Base-by-base conservation (phyloP, 2,113 vertebrate species). In the Ciconia stormi region DNA sequence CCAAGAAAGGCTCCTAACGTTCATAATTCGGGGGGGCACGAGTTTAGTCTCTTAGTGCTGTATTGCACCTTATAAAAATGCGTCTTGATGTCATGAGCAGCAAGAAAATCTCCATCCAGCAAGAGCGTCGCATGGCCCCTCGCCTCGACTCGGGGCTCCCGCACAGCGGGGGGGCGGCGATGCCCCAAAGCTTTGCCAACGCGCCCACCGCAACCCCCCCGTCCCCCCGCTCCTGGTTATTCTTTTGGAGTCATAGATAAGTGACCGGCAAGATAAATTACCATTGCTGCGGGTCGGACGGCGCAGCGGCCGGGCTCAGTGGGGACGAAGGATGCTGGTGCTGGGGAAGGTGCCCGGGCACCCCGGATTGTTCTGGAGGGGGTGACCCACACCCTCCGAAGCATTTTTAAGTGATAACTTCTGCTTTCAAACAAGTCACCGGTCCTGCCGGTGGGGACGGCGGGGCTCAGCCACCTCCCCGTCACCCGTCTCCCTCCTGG, bases 401-500 rank as follows among this genome's bases (percentile, higher is more conserved):
- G 69, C 0, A 0, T 46, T 92, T 94, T 79, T 58, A 93, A 95
- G 89, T 95, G 32, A 11, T 63, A 59, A 89, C 47, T 92, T 95
- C 92, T 89, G 72, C 59, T 76, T 91, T 95, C 92, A 95, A 87
- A 78, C 27, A n/a, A 23, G 17, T n/a, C 58, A n/a, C 22, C 1
- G 0, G 1, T 50, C n/a, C 36, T 65, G 34, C 74, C 56, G 0
- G 0, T 47, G 55, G 73, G 50, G 59, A 38, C 67, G 58, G 58
- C 49, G 25, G 30, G 91, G 87, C 90, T 95, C 50, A 46, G 91
- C 63, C 74, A 56, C 94, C 89, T 93, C 85, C 85, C 59, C 55
- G 42, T 76, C 69, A 77, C 95, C 84, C 86, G 25, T 74, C 91
- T 79, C 71, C 95, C 91, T 94, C 95, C 93, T 15, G 69, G 62